Percentiles rank a stretch among this genome's conserved stretches.
Evolutionary conservation across 2,113 vertebrate genomes (phyloP).

Genomic region (Arenaria interpres): DNA sequence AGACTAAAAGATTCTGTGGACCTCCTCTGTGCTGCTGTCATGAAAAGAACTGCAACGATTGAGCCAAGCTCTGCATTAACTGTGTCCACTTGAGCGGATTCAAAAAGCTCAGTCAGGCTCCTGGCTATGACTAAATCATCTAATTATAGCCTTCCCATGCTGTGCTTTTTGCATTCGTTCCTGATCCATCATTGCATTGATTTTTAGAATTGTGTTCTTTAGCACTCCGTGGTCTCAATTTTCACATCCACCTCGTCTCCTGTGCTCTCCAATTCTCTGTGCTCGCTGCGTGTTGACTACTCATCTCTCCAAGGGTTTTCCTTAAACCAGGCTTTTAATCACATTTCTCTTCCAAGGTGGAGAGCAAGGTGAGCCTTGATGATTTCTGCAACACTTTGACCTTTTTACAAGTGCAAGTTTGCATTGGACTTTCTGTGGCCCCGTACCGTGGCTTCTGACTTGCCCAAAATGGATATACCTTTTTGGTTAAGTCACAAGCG

Average conservation of each 20-base stretch:
- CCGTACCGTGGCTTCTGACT: neutral
- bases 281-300: neutral
- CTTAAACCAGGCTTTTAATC: neutral
- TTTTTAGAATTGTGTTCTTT: conserved; percentile 47
- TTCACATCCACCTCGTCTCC: conserved; percentile 23
- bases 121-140: conserved; percentile 62
- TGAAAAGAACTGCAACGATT: neutral
- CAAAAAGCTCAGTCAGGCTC: conserved; percentile 58
- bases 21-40: neutral
- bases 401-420: neutral
- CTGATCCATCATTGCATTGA: conserved; percentile 60
- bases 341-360: neutral
- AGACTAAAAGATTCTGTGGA: neutral
- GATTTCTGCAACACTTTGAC: neutral
- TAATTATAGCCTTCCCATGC: conserved; percentile 60
- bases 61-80: conserved; percentile 24
- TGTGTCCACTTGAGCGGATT: conserved; percentile 60
- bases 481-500: neutral
- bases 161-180: conserved; percentile 49
- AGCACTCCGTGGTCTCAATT: conserved; percentile 27
- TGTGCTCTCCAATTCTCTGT: neutral
- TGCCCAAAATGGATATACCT: neutral
- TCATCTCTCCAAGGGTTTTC: neutral
- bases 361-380: neutral
- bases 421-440: neutral